Evolutionary conservation across 1,140 invertebrate species (phyloP), one percentile per base, ranked within the genome.

Genomic region (Achatina immaculata): DNA sequence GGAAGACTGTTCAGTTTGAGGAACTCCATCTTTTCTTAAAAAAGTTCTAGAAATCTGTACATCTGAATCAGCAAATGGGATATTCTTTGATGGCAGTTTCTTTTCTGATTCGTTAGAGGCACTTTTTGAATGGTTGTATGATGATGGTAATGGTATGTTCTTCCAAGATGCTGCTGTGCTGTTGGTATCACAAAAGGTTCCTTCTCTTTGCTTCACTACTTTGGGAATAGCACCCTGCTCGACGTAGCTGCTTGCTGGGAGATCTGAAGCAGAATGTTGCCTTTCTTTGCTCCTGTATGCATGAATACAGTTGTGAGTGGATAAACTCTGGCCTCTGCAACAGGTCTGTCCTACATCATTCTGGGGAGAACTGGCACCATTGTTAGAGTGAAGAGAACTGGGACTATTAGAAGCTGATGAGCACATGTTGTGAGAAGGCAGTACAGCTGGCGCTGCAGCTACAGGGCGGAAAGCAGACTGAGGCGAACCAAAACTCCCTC

Each of bases 101-200:
- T 68, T 68, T 45, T 68, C 76, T 28, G n/a, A 38, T 7, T 78
- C 76, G 31, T 68, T 68, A 4, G 76, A 78, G 40, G 62, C 58
- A 78, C 76, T 51, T 71, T 80, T 48, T 36, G 66, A 51, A 55
- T 80, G 65, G 28, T 80, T 80, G 68, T 80, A 72, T 34, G 78
- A 72, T 14, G 34, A 62, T 55, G 78, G 78, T 4, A 71, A 45
- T 51, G 43, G 78, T 28, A 72, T 80, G 38, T 80, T 80, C 58
- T 80, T 71, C 68, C 68, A 80, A 7, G 68, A 80, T 19, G 58
- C n/a, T 68, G 42, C 24, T 11, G 28, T 66, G 21, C 40, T 40
- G 34, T 19, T 62, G 3, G 0, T 65, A 16, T 62, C 2, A 45
- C 9, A 2, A n/a, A n/a, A n/a, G 3, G 24, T 24, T 9, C 31